A percentile compares a stretch with the other conserved stretches of the same genome.
These are phyloP conservation scores for Willisornis vidua DNA, from an alignment of 2,113 vertebrate genomes.

Conservation along the genomic window DNA sequence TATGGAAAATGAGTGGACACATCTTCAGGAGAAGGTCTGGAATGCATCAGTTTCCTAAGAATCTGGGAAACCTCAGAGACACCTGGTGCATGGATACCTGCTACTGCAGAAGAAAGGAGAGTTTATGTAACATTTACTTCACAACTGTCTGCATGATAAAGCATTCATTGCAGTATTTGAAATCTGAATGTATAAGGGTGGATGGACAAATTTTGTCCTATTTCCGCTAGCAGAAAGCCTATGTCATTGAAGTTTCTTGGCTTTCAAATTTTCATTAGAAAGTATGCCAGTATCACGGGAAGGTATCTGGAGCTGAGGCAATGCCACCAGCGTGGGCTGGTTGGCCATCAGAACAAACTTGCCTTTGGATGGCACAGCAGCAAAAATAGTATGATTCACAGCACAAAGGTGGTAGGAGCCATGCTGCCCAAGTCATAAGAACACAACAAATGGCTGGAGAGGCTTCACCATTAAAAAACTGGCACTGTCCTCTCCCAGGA, in stretches of 20 bases:
- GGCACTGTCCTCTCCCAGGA: not conserved
- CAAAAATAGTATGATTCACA: not conserved
- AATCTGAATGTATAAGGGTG: not conserved
- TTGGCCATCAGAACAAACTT: not conserved
- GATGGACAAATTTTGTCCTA: not conserved
- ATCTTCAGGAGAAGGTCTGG: not conserved
- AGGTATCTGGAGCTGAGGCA: not conserved
- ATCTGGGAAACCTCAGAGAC: not conserved
- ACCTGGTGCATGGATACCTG: not conserved
- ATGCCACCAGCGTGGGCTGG: not conserved
- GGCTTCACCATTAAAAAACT: not conserved
- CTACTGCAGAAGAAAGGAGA: not conserved
- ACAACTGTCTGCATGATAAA: not conserved
- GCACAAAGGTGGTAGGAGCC: accelerated
- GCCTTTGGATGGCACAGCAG: not conserved
- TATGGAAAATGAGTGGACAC: not conserved
- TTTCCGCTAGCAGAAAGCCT: not conserved
- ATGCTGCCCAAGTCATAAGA: not conserved
- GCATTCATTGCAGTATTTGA: not conserved
- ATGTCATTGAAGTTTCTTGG: not conserved
- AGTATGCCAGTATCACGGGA: not conserved
- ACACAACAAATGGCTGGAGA: not conserved
- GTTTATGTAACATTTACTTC: not conserved
- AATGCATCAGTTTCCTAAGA: not conserved
- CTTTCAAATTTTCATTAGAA: not conserved